Evolutionary conservation across 2,888 invertebrate genomes (phyloP), one percentile per base, ranked within the genome.

Genomic region (Rhaphigaster nebulosa): DNA sequence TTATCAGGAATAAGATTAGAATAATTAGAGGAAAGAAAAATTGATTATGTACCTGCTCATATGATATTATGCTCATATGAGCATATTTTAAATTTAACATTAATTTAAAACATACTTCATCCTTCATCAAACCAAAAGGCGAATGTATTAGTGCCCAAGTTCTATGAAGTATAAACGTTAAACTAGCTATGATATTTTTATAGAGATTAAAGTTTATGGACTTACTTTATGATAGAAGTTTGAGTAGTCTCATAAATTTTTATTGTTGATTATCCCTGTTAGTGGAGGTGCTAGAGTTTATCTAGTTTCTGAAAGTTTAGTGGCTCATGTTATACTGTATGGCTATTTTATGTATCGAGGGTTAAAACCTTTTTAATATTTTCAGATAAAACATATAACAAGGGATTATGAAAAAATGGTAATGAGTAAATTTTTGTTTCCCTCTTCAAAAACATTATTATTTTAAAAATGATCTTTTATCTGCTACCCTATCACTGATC

Each of bases 181-280:
- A 38, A 20, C 10, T 15, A 13, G 8, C 70, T 38, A 76, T 8
- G 38, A 76, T 38, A 76, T 76, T 76, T 65, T 65, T 65, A 65
- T 65, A 38, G 38, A 2, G 70, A 20, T 76, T 20, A 38, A 76
- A 76, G 34, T 76, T 76, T 76, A 29, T 29, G 15, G 65, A 34
- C 18, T 65, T 65, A 65, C 34, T 65, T 65, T 65, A 76, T 76
- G 70, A 23, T 23, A 6, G 29, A 38, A 76, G 70, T 76, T 76
- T 76, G 38, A 76, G 38, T 18, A 76, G 70, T 2, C 70, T 34
- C 70, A 20, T 76, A 76, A 76, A 76, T 76, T 34, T 76, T 76
- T 76, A 23, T 34, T 76, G 34, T 76, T 76, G 70, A 76, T 76
- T 76, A 76, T 60, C 38, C 15, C 70, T 38, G 34, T 76, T 76